phyloP scores from a whole-genome alignment of 64 coral and sea anemone genomes.

The Actinia tenebrosa region DNA sequence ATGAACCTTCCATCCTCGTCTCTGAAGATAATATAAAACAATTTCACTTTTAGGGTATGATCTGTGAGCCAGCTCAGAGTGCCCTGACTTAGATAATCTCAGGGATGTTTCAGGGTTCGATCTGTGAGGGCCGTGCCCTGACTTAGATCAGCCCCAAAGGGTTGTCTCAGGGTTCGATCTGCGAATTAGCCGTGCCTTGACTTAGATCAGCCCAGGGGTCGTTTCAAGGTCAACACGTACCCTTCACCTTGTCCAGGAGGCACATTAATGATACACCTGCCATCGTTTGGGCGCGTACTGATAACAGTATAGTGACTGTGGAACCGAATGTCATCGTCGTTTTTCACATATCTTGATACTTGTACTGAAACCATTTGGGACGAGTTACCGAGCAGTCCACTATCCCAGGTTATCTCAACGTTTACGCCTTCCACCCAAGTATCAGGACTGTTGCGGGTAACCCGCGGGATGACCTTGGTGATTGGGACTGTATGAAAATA shows the following conservation, averaged over 20 bases:
- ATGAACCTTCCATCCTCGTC: neutral
- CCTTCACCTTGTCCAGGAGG: slow-evolving; percentile 36
- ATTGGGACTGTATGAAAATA: slow-evolving; percentile 26
- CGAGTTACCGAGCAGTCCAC: neutral
- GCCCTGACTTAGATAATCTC: too few species aligned
- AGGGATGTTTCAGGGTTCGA: too few species aligned
- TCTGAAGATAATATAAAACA: neutral
- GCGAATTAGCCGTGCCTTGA: too few species aligned
- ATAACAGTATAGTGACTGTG: slow-evolving; percentile 24
- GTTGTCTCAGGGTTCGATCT: too few species aligned
- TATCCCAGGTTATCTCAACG: slow-evolving; percentile 42
- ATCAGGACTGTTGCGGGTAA: slow-evolving; percentile 9
- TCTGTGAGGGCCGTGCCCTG: too few species aligned
- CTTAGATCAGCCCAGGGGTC: neutral
- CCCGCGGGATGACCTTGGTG: slow-evolving; percentile 6
- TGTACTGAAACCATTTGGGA: slow-evolving; percentile 30
- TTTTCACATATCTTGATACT: slow-evolving; percentile 37
- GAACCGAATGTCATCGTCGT: neutral
- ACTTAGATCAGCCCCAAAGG: too few species aligned
- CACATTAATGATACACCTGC: slow-evolving; percentile 19
- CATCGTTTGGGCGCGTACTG: slow-evolving; percentile 5
- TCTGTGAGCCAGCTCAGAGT: too few species aligned
- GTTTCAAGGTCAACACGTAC: slow-evolving; percentile 4
- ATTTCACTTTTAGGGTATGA: too few species aligned
- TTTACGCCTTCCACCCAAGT: slow-evolving; percentile 22